A percentile compares a stretch with the other conserved stretches of the same genome.
These are phyloP conservation scores for Tetragonula carbonaria DNA, from an alignment of 2,888 invertebrate species.

Conservation along the genomic window DNA sequence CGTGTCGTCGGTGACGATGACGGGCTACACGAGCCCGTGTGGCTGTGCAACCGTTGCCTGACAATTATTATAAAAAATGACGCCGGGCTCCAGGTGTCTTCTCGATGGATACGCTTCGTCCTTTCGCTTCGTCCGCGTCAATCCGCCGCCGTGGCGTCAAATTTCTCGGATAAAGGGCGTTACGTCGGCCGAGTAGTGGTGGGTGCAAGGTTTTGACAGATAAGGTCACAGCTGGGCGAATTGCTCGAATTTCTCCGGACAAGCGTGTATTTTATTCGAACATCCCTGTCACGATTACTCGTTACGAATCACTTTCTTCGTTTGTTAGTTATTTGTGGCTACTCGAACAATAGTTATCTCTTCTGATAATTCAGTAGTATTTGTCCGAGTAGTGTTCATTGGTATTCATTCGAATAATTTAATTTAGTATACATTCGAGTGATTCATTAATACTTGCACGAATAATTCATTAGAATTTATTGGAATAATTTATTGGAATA, in stretches of 20 bases:
- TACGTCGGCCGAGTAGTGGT: too few species aligned
- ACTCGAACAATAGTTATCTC: too few species aligned
- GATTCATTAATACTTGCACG: too few species aligned
- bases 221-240: neutral
- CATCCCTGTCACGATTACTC: neutral
- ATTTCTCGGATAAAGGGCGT: constrained; percentile 6
- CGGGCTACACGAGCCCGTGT: constrained; percentile 27
- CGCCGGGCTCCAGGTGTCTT: constrained; percentile 50
- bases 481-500: too few species aligned
- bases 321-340: too few species aligned
- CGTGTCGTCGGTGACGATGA: constrained; percentile 27
- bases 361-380: too few species aligned
- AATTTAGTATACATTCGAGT: too few species aligned
- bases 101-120: neutral
- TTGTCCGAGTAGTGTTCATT: too few species aligned
- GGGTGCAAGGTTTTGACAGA: neutral
- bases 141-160: constrained; percentile 23
- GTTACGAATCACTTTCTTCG: too few species aligned
- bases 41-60: constrained; percentile 52
- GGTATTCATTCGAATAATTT: too few species aligned
- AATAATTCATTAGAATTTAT: too few species aligned
- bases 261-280: neutral
- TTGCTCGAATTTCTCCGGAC: neutral
- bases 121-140: constrained; percentile 9
- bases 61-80: constrained; percentile 71